A percentile compares a stretch with the other conserved stretches of the same genome.
Conservation (phyloP, 2,113 vertebrate genomes). For the Cyanistes caeruleus region DNA sequence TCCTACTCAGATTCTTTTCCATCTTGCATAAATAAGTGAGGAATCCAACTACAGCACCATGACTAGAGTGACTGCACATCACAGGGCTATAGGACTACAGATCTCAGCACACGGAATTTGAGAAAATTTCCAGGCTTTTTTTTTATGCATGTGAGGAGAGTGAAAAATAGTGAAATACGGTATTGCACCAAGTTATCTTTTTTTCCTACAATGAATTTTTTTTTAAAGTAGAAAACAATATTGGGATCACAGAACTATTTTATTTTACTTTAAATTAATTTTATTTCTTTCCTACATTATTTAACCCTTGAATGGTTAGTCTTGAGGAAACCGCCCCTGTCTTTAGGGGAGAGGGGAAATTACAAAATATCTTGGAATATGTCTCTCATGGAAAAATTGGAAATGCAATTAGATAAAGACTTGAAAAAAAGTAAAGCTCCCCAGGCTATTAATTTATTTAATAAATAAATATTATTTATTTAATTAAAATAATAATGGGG, state of each 20-base stretch:
- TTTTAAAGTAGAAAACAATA: background rate
- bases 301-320: background rate
- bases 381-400: background rate
- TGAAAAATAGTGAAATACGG: background rate
- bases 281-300: background rate
- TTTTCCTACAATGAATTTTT: background rate
- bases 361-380: background rate
- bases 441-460: background rate
- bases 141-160: background rate
- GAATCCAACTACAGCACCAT: background rate
- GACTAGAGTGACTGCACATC: background rate
- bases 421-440: background rate
- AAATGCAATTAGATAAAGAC: background rate
- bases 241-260: background rate
- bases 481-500: no score
- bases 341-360: accelerated
- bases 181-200: background rate
- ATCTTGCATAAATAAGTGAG: background rate
- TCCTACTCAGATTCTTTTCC: background rate
- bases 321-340: background rate
- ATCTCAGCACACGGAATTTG: background rate
- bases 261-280: background rate
- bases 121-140: background rate
- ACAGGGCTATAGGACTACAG: background rate
- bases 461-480: no score